Base-by-base conservation (phyloP, 2,797 vertebrate species). In the Amphiprion clarkii region DNA sequence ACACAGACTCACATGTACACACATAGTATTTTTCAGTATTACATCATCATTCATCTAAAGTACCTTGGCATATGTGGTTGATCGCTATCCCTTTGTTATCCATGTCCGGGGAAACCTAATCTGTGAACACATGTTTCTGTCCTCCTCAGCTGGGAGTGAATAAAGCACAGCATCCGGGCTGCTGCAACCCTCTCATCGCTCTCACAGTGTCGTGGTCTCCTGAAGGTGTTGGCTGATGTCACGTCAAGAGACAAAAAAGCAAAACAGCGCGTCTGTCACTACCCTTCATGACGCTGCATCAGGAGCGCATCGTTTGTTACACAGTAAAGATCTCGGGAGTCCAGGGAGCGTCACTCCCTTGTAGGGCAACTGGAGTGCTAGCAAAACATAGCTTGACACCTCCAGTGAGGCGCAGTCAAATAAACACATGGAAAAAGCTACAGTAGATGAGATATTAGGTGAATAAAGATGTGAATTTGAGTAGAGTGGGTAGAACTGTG, bases 41-140 rank as follows among this genome's bases (percentile, higher is more conserved):
- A 79, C 79, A 75, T 85, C 84, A 87, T 89, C 44, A 33, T 56
- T 90, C 80, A 83, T 66, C 46, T 76, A 81, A 88, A 90, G 80
- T 82, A 78, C 42, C 76, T 77, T 64, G 36, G 70, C 86, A 84
- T 57, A 80, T 87, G 83, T 79, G 71, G 65, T 64, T 40, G 56
- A 65, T 78, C 82, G 71, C 56, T 69, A 62, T 74, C 48, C 46
- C 59, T 67, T 88, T 74, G 72, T 91, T 85, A 79, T 83, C 79
- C 67, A 68, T 69, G 86, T 87, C 86, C 70, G 64, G 57, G 70
- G 91, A 90, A 93, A 93, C 65, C 62, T 78, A 85, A 94, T 93
- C 88, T 83, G 81, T 46, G 80, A 91, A 92, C 90, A 92, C 56
- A 66, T 87, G 89, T 91, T 93, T 88, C 88, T 88, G 88, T 88